Percentiles rank a stretch among this genome's conserved stretches.
Evolutionary conservation across 92 coral and sea anemone species (phyloP).

Genomic region (Bergia puertoricense): DNA sequence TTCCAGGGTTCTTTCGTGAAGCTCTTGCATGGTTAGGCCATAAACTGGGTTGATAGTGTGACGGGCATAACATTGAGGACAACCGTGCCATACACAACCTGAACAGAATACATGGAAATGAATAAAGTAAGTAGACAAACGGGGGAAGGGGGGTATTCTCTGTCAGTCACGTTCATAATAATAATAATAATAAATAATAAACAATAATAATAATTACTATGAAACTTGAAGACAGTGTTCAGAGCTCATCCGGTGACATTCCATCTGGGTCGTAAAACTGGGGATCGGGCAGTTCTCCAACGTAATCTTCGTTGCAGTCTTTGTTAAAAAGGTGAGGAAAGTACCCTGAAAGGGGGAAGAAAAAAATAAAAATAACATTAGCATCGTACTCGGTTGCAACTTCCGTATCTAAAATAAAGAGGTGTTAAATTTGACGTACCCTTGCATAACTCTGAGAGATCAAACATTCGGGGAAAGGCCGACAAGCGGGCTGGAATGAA

Average conservation of each 20-base stretch:
- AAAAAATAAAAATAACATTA: too few relatives aligned
- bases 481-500: constrained; percentile 19
- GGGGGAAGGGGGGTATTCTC: too few relatives aligned
- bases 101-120: too few relatives aligned
- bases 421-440: too few relatives aligned
- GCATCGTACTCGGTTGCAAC: too few relatives aligned
- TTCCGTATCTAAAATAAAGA: too few relatives aligned
- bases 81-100: constrained; percentile 47
- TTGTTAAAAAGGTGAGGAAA: constrained; percentile 58
- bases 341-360: constrained; percentile 9
- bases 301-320: constrained; percentile 36
- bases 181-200: too few relatives aligned
- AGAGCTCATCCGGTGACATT: constrained; percentile 42
- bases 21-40: constrained; percentile 42
- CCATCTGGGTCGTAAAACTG: constrained; percentile 57
- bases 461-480: neutral
- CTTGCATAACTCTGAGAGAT: too few relatives aligned
- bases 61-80: constrained; percentile 36
- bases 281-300: constrained; percentile 51
- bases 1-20: constrained; percentile 22
- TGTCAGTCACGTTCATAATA: neutral
- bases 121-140: too few relatives aligned
- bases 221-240: constrained; percentile 42
- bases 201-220: neutral
- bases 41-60: constrained; percentile 26